phyloP scores from a whole-genome alignment of 2,797 vertebrate genomes.

The Sebastes matsubarae region DNA sequence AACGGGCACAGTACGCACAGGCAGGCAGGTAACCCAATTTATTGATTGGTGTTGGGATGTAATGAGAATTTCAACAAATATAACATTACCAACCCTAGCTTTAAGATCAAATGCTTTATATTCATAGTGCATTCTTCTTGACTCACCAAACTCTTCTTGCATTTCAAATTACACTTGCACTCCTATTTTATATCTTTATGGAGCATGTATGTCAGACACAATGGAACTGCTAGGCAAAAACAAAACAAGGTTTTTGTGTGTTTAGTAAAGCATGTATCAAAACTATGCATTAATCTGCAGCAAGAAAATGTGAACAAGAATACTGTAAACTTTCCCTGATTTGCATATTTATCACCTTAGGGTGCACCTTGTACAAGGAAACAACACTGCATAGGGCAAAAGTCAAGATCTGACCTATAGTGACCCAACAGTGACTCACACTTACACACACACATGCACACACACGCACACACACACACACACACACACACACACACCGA shows the following conservation, averaged over 20 bases:
- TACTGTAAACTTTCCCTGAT: not conserved
- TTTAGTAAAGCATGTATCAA: not conserved
- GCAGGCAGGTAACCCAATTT: too few relatives aligned
- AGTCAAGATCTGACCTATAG: slow-evolving; percentile 4
- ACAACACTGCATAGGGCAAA: slow-evolving; percentile 1
- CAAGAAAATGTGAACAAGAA: not conserved
- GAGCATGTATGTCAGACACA: not conserved
- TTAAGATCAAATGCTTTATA: not conserved
- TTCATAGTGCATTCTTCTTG: not conserved
- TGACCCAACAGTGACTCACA: not conserved
- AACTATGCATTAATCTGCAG: not conserved
- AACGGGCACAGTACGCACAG: too few relatives aligned
- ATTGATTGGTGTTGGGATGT: too few relatives aligned
- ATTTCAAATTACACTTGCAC: not conserved
- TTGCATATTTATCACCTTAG: slow-evolving; percentile 22
- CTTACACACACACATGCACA: not conserved
- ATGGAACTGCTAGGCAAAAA: not conserved
- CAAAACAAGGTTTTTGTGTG: not conserved
- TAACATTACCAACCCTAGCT: too few relatives aligned
- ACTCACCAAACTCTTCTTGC: not conserved
- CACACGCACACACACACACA: not conserved
- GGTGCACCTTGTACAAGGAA: not conserved
- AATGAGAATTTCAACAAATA: too few relatives aligned
- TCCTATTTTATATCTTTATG: not conserved
- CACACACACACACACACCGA: not conserved